Evolutionary conservation across 2,113 vertebrate species (phyloP).

Genomic region (Syngnathus scovelli): DNA sequence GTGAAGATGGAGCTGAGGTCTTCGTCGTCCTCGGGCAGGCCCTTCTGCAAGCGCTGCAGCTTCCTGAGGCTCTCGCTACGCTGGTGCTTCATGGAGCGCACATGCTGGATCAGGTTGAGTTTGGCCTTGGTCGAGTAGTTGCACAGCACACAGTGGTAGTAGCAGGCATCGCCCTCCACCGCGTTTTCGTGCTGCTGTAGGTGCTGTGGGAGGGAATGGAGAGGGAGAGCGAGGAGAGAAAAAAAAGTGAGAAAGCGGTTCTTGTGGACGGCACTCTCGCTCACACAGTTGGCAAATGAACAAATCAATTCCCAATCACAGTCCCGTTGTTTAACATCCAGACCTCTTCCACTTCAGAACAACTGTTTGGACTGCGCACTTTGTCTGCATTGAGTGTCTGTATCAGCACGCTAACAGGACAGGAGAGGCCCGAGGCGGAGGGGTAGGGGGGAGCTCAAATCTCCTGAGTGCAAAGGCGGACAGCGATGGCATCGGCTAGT

Average conservation of each 20-base stretch:
- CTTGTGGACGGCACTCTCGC: constrained; percentile 66
- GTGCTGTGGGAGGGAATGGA: constrained; percentile 74
- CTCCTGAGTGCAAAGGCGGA: constrained; percentile 47
- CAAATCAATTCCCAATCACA: constrained; percentile 76
- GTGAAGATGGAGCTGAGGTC: constrained; percentile 95
- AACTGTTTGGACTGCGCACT: constrained; percentile 62
- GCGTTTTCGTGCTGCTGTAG: constrained; percentile 95
- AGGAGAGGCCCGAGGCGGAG: constrained; percentile 45
- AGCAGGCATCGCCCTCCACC: constrained; percentile 91
- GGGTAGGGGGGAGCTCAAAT: constrained; percentile 26
- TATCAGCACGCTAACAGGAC: constrained; percentile 63
- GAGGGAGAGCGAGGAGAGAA: constrained; percentile 23
- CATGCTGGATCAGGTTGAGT: constrained; percentile 97
- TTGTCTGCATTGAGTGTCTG: constrained; percentile 55
- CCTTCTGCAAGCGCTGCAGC: constrained; percentile 92
- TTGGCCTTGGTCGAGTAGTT: constrained; percentile 98
- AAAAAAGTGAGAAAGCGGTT: constrained; percentile 48
- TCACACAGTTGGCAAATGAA: constrained; percentile 71
- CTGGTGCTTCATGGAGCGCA: constrained; percentile 98
- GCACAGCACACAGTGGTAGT: constrained; percentile 94
- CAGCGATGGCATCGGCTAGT: constrained; percentile 55
- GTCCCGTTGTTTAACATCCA: constrained; percentile 72
- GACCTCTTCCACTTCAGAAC: constrained; percentile 63
- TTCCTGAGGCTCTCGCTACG: constrained; percentile 92
- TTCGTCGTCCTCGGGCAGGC: constrained; percentile 89